A percentile compares a stretch with the other conserved stretches of the same genome.
Evolutionary conservation across 2,797 vertebrate species (phyloP).

Genomic region (Lacerta viridis): DNA sequence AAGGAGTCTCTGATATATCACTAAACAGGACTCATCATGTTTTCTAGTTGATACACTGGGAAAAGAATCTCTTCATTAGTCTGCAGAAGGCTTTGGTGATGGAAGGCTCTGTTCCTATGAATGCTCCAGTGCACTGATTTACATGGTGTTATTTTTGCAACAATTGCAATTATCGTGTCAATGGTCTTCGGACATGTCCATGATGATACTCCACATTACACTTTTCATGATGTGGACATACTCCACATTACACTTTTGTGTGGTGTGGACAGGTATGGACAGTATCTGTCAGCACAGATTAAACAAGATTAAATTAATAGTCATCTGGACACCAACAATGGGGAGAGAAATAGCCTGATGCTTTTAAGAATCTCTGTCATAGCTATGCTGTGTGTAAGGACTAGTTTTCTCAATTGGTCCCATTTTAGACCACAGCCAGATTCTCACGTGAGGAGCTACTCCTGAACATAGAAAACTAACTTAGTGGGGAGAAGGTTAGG

Average conservation of each 20-base stretch:
- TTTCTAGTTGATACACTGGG: conserved; percentile 39
- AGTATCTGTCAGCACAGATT: conserved; percentile 18
- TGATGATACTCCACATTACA: conserved; percentile 16
- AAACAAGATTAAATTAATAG: neutral
- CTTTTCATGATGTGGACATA: neutral
- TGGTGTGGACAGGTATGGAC: neutral
- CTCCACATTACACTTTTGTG: conserved; percentile 27
- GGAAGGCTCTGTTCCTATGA: neutral
- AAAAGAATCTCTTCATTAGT: conserved; percentile 27
- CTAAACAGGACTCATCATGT: conserved; percentile 45
- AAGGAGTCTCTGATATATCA: neutral
- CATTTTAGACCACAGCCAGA: neutral
- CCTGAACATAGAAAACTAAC: neutral
- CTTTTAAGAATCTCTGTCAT: neutral
- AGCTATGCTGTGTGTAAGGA: neutral
- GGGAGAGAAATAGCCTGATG: neutral
- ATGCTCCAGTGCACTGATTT: neutral
- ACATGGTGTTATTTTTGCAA: neutral
- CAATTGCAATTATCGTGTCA: neutral
- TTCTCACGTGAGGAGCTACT: no score
- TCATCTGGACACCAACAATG: neutral
- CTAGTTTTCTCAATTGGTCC: neutral
- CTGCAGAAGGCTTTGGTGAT: neutral
- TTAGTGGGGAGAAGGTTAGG: neutral
- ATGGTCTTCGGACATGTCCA: neutral